Evolutionary conservation across 2,888 invertebrate species (phyloP).

Genomic region (Neoascia interrupta): DNA sequence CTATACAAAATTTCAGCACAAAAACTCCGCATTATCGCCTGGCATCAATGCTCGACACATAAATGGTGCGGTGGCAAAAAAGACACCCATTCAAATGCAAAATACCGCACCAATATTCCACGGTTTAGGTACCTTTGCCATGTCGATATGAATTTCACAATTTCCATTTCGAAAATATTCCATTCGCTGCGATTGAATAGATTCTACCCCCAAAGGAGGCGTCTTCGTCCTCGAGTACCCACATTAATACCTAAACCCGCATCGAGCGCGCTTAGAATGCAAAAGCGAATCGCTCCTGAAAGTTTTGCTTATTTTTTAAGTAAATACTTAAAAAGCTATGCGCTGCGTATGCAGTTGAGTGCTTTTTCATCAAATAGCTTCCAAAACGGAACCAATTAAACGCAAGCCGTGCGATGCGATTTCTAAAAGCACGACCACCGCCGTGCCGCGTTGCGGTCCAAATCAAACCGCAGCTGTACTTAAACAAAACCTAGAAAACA

Average conservation of each 20-base stretch:
- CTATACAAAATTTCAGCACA: not conserved
- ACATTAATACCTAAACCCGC: no score
- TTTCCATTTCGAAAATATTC: slow-evolving; percentile 37
- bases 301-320: no score
- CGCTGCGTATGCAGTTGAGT: no score
- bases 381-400: slow-evolving; percentile 30
- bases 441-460: not conserved
- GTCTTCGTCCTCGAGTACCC: no score
- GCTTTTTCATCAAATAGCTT: no score
- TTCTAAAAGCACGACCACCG: not conserved
- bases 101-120: slow-evolving; percentile 26
- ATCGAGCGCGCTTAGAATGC: not conserved
- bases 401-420: no score
- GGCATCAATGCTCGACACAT: not conserved
- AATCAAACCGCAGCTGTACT: slow-evolving; percentile 1
- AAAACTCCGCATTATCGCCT: slow-evolving; percentile 6
- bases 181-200: slow-evolving; percentile 19
- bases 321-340: no score
- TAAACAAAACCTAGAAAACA: no score
- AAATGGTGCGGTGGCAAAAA: not conserved
- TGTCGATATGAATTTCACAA: slow-evolving; percentile 15
- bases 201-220: no score
- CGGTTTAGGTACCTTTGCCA: not conserved
- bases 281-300: no score
- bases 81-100: slow-evolving; percentile 12